A percentile compares a stretch with the other conserved stretches of the same genome.
Evolutionary conservation across 1,140 invertebrate species (phyloP).

Genomic region (Spodoptera litura): DNA sequence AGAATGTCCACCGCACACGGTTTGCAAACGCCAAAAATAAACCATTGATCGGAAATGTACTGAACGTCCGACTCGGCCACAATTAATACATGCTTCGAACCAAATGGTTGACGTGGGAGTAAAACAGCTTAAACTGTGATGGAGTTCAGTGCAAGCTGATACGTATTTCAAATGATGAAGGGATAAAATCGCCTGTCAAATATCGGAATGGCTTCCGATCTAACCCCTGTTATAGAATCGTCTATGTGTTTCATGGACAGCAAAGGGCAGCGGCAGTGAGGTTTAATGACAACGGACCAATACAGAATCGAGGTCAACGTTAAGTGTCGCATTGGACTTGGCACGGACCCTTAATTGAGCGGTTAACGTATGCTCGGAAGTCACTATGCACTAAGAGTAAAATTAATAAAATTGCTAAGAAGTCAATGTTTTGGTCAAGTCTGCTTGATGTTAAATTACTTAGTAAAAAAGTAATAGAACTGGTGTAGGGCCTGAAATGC

Average conservation of each 20-base stretch:
- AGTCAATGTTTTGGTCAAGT: not conserved
- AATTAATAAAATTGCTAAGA: slow-evolving; percentile 35
- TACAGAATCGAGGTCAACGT: slow-evolving; percentile 66
- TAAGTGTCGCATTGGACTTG: slow-evolving; percentile 64
- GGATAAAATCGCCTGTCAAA: slow-evolving; percentile 54
- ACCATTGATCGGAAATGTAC: slow-evolving; percentile 59
- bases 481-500: no score
- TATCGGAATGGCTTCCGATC: slow-evolving; percentile 53
- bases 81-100: slow-evolving; percentile 71
- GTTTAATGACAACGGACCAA: slow-evolving; percentile 77
- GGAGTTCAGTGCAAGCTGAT: slow-evolving; percentile 49
- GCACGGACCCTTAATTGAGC: slow-evolving; percentile 62
- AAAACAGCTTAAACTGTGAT: slow-evolving; percentile 54
- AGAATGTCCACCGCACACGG: slow-evolving; percentile 4
- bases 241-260: slow-evolving; percentile 65
- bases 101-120: slow-evolving; percentile 57
- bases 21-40: slow-evolving; percentile 22
- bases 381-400: slow-evolving; percentile 18
- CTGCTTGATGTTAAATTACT: not conserved
- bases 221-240: slow-evolving; percentile 71
- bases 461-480: no score
- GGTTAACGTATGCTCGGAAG: slow-evolving; percentile 55
- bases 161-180: slow-evolving; percentile 51
- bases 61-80: slow-evolving; percentile 55
- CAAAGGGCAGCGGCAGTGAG: slow-evolving; percentile 60